These are phyloP conservation scores for Neodiprion pinetum DNA, from an alignment of 1,140 invertebrate genomes.

Conservation along the genomic window DNA sequence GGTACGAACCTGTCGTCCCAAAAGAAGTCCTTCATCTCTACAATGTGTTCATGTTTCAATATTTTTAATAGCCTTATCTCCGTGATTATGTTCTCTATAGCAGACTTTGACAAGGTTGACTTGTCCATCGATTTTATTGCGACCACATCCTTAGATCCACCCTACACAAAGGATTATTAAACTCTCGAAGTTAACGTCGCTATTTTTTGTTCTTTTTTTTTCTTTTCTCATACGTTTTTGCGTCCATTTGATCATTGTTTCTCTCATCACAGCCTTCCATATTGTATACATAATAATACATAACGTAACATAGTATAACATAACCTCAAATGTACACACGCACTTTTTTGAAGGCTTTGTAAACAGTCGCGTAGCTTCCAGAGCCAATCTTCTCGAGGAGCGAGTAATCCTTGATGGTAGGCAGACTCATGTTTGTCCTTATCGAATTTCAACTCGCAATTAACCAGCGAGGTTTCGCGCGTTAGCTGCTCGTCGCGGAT, in stretches of 20 bases:
- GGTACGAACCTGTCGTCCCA: slow-evolving; percentile 73
- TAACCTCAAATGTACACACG: slow-evolving; percentile 18
- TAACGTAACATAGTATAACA: background rate
- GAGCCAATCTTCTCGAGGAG: slow-evolving; percentile 80
- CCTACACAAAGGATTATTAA: slow-evolving; percentile 57
- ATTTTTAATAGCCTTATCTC: slow-evolving; percentile 87
- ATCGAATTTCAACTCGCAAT: background rate
- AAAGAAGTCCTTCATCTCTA: slow-evolving; percentile 83
- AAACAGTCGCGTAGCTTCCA: slow-evolving; percentile 90
- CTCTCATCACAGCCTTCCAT: too few relatives aligned
- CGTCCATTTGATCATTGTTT: too few relatives aligned
- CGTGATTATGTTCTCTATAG: slow-evolving; percentile 82
- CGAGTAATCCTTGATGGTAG: slow-evolving; percentile 72
- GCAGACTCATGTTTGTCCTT: slow-evolving; percentile 49
- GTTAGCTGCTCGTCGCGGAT: slow-evolving; percentile 31
- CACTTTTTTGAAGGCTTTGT: slow-evolving; percentile 85
- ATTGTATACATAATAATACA: background rate
- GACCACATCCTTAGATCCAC: slow-evolving; percentile 69
- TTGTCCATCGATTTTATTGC: slow-evolving; percentile 88
- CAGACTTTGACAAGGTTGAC: slow-evolving; percentile 73
- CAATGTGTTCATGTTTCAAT: slow-evolving; percentile 84
- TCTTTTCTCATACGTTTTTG: background rate
- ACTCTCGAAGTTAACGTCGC: background rate
- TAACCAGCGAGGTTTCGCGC: slow-evolving; percentile 14
- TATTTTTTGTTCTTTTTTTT: background rate